These are phyloP conservation scores for Ametastegia equiseti DNA, from an alignment of 2,888 invertebrate species.

Conservation along the genomic window DNA sequence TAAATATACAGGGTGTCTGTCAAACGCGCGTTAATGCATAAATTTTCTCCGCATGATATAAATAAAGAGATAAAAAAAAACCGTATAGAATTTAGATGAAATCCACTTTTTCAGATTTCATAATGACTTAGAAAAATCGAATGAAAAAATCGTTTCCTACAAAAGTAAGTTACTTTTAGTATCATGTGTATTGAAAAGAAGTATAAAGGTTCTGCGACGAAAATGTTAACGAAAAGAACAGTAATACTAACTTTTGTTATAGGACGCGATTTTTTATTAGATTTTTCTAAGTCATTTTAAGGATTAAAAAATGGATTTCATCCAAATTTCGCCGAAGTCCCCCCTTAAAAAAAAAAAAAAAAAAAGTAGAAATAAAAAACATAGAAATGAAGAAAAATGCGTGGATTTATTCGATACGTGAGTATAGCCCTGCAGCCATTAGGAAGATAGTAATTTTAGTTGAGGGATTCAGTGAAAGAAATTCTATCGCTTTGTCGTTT, in stretches of 20 bases:
- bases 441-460: constrained; percentile 3
- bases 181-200: too few species aligned
- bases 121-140: too few species aligned
- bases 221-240: too few species aligned
- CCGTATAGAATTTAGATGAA: not conserved
- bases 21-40: constrained; percentile 14
- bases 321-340: too few species aligned
- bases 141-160: too few species aligned
- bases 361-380: constrained; percentile 13
- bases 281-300: too few species aligned
- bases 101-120: not conserved
- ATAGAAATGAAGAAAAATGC: not conserved
- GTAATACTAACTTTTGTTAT: too few species aligned
- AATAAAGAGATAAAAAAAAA: constrained; percentile 39
- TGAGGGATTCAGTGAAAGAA: constrained; percentile 41
- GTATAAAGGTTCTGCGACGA: too few species aligned
- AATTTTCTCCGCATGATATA: constrained; percentile 22
- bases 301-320: too few species aligned
- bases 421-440: not conserved
- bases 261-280: not conserved
- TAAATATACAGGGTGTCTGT: constrained; percentile 12
- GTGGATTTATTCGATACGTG: not conserved
- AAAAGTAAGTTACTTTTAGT: too few species aligned
- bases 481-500: constrained; percentile 52
- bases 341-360: constrained; percentile 4